Base-by-base conservation (phyloP, 2,888 invertebrate genomes). In the Volucella inanis region DNA sequence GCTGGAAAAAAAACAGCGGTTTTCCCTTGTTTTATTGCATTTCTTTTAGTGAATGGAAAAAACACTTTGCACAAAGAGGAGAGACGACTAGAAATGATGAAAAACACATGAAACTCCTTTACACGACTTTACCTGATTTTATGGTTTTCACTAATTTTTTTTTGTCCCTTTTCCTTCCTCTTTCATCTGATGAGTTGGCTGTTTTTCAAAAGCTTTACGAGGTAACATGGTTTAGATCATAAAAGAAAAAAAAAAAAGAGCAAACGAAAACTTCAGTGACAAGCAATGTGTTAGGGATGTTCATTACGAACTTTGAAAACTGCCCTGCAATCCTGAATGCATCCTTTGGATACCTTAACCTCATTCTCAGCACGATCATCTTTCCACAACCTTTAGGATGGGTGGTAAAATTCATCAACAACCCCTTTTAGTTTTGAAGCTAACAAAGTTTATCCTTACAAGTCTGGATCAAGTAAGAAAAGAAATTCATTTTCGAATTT, bases 11-110 rank as follows among this genome's bases (percentile, higher is more conserved):
- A 11, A 31, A 22, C 22, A 22, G 31, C 31, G 31, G 31, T 62
- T 70, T 49, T 54, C 68, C 76, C 76, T 77, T 77, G 64, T 77
- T 80, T 80, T 80, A 70, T 81, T 68, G 57, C 76, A 22, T 47
- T 47, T 38, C 45, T 8, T 61, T 57, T 45, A 45, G 31, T 65
- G 64, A 70, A 81, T 81, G 39, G 72, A 31, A 77, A 71, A 77
- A 71, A 76, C 76, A 76, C 81, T 81, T 64, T 64, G 70, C 64
- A 59, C 64, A 55, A 22, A 52, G n/a, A 15, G 49, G 38, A 78
- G 65, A 52, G n/a, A 15, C 49, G 31, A 78, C 57, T 74, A 70
- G 64, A 82, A 77, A 65, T 76, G 62, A 75, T 47, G 65, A 14
- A 47, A 59, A 59, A 50, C 41, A 49, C 65, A 49, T 9, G 43